These are phyloP conservation scores for Clostera curtula DNA, from an alignment of 2,888 invertebrate genomes.

Conservation along the genomic window DNA sequence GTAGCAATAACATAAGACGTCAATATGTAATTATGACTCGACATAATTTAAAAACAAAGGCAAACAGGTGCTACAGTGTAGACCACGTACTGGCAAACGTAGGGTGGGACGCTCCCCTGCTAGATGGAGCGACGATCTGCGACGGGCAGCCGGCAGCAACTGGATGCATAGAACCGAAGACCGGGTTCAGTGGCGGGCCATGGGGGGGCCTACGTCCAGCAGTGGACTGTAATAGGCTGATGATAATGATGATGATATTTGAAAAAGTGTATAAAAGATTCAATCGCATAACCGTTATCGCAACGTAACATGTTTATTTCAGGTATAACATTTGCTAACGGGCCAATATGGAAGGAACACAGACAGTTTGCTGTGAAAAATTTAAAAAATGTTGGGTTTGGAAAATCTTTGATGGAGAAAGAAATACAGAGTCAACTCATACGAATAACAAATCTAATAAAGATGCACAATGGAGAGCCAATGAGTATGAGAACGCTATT, in stretches of 20 bases:
- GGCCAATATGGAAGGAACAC: constrained; percentile 78
- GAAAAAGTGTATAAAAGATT: not conserved
- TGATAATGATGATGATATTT: not conserved
- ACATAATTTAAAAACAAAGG: too few species aligned
- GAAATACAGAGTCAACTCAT: constrained; percentile 74
- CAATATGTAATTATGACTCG: too few species aligned
- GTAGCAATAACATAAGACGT: too few species aligned
- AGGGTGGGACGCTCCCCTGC: too few species aligned
- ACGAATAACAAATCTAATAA: constrained; percentile 62
- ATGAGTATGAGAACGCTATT: constrained; percentile 70
- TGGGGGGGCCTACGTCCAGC: too few species aligned
- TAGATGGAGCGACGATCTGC: too few species aligned
- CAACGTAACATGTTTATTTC: constrained; percentile 14
- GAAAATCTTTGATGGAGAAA: constrained; percentile 75
- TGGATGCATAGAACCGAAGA: too few species aligned
- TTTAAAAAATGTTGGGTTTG: constrained; percentile 77
- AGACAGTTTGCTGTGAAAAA: constrained; percentile 80
- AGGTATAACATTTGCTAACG: constrained; percentile 83
- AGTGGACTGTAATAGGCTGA: too few species aligned
- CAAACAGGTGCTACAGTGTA: not conserved
- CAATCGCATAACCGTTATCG: not conserved
- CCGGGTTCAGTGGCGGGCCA: too few species aligned
- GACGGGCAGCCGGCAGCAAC: too few species aligned
- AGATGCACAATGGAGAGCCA: constrained; percentile 34
- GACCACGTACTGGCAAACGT: too few species aligned